Evolutionary conservation across 2,888 invertebrate genomes (phyloP), one percentile per base, ranked within the genome.

Genomic region (Phyllotreta striolata): DNA sequence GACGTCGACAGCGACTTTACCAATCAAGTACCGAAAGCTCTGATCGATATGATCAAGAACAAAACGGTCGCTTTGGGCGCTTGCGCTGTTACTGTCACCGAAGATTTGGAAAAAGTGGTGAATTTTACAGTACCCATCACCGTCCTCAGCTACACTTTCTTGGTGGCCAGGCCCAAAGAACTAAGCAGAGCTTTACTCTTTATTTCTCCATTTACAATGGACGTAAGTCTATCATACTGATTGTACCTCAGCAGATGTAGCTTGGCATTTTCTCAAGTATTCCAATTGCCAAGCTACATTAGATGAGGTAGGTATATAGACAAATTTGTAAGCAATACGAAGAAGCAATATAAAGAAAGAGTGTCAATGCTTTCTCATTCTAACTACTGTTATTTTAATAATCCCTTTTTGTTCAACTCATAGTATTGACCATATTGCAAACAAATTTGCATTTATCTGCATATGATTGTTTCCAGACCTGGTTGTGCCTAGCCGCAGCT

Each of bases 161-260:
- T 96, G 69, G 88, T 91, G 1, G 87, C 92, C 0, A 86, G 91
- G 34, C 95, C 95, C 0, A 84, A 88, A 67, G 91, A 92, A 77
- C 84, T 95, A 10, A 93, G 93, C 70, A 85, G 95, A 70, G 93
- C 92, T 0, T 83, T 95, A 66, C 82, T 95, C 7, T 96, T 96
- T 75, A 87, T 93, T 52, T 88, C 92, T 5, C 96, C 96, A 0
- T 96, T 94, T 72, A 88, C 88, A 5, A 80, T 84, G 24, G 87
- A 87, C 75, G 89, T 89, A 80, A 85, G 85, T 83, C 9, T 39
- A 49, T 14, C 35, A 56, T 24, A 24, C 24, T 24, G n/a, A n/a
- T n/a, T n/a, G n/a, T n/a, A n/a, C n/a, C n/a, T n/a, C n/a, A n/a
- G n/a, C n/a, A n/a, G n/a, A n/a, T n/a, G 12, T 54, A 39, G 37